Percentiles rank a stretch among this genome's conserved stretches.
Conservation (phyloP, 2,888 invertebrate species). For the Noctua janthe region DNA sequence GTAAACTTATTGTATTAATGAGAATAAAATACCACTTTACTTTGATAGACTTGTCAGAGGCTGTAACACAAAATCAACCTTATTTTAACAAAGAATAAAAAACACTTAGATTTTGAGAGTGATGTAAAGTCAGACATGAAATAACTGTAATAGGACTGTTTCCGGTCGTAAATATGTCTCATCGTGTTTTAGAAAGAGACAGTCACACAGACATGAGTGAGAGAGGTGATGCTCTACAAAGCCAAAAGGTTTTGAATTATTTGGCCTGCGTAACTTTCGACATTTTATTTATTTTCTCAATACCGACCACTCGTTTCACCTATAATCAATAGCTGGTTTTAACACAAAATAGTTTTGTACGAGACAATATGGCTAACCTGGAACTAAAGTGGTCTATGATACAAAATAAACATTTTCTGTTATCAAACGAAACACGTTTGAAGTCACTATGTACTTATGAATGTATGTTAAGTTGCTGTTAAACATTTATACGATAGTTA, state of each 20-base stretch:
- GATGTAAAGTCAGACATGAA: background rate
- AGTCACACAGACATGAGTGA: background rate
- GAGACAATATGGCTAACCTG: no score
- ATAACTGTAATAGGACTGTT: background rate
- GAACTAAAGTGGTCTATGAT: no score
- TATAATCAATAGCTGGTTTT: background rate
- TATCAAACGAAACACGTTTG: no score
- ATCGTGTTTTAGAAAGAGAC: background rate
- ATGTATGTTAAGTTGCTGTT: no score
- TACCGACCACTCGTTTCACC: background rate
- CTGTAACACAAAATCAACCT: background rate
- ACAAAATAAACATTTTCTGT: no score
- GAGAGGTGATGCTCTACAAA: background rate
- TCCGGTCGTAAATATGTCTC: background rate
- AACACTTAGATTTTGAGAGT: background rate
- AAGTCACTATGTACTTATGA: no score
- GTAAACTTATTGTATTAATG: background rate
- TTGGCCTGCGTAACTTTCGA: background rate
- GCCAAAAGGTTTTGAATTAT: background rate
- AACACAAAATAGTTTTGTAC: background rate
- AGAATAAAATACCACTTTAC: conserved; percentile 1
- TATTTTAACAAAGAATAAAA: background rate
- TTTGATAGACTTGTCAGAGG: background rate
- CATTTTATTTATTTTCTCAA: background rate
- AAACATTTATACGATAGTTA: no score